phyloP scores from a whole-genome alignment of 1,140 invertebrate genomes.

The Drosophila virilis region DNA sequence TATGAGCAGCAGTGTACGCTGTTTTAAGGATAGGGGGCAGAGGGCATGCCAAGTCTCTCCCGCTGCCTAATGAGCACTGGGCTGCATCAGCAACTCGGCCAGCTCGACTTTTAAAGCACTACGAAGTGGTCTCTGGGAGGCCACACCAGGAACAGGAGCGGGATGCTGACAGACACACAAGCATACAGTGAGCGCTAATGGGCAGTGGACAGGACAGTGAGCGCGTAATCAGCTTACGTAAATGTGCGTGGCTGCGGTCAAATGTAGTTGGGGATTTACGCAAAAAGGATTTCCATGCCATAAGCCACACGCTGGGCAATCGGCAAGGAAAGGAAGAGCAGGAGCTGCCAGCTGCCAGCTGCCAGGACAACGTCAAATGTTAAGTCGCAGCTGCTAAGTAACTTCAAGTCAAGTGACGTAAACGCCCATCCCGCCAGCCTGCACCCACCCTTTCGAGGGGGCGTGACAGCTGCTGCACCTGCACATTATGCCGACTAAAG shows the following conservation, averaged over 20 bases:
- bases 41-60: background rate
- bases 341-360: background rate
- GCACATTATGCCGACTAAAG: background rate
- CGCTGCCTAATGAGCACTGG: slow-evolving; percentile 23
- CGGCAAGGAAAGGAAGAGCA: slow-evolving; percentile 1
- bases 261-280: slow-evolving; percentile 65
- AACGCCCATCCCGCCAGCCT: no score
- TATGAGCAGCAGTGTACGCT: slow-evolving; percentile 45
- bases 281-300: slow-evolving; percentile 57
- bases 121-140: no score
- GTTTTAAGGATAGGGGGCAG: background rate
- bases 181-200: slow-evolving; percentile 46
- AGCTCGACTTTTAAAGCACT: slow-evolving; percentile 22
- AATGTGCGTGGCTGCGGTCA: slow-evolving; percentile 70
- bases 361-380: slow-evolving; percentile 26
- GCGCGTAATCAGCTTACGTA: slow-evolving; percentile 74
- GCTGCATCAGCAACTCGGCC: slow-evolving; percentile 17
- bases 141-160: background rate
- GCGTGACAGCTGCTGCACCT: slow-evolving; percentile 28
- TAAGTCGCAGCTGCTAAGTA: slow-evolving; percentile 40
- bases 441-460: background rate
- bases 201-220: slow-evolving; percentile 41
- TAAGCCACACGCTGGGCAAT: slow-evolving; percentile 12
- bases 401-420: slow-evolving; percentile 35
- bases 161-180: background rate